These are phyloP conservation scores for Tretioscincus oriximinensis DNA, from an alignment of 2,113 vertebrate genomes.

Conservation along the genomic window DNA sequence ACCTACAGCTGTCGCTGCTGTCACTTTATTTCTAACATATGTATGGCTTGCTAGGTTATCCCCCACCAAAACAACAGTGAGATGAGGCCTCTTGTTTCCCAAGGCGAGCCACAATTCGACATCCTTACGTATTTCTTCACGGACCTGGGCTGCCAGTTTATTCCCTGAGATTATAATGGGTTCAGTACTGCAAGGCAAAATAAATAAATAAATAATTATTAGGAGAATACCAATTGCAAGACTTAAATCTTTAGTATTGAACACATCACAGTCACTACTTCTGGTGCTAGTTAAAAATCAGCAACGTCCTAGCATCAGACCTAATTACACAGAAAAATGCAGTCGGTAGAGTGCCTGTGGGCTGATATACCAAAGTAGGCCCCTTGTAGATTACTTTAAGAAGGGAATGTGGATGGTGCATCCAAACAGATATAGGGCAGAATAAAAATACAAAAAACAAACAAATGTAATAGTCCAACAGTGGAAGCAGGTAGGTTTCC, in stretches of 20 bases:
- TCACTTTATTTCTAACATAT: slow-evolving; percentile 90
- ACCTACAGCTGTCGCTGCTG: slow-evolving; percentile 85
- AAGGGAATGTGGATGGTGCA: too few species aligned
- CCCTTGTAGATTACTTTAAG: too few species aligned
- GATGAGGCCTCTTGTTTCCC: slow-evolving; percentile 87
- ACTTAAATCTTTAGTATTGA: not conserved
- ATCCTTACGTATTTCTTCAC: slow-evolving; percentile 84
- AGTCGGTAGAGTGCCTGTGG: too few species aligned
- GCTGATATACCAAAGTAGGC: too few species aligned
- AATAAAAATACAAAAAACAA: too few species aligned
- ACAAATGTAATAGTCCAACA: too few species aligned
- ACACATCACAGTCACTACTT: too few species aligned
- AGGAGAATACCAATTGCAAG: not conserved
- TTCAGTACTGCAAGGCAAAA: slow-evolving; percentile 69
- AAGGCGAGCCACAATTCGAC: slow-evolving; percentile 80
- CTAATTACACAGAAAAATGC: too few species aligned
- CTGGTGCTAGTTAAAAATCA: too few species aligned
- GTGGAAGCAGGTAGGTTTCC: too few species aligned
- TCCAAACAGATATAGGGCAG: too few species aligned
- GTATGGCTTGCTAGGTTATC: slow-evolving; percentile 86
- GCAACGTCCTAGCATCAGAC: too few species aligned
- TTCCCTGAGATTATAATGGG: slow-evolving; percentile 87
- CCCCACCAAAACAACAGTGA: slow-evolving; percentile 88
- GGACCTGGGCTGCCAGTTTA: slow-evolving; percentile 82
- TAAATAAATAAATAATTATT: slow-evolving; percentile 24